Base-by-base conservation (phyloP, 1,140 invertebrate species). In the Lerema accius region DNA sequence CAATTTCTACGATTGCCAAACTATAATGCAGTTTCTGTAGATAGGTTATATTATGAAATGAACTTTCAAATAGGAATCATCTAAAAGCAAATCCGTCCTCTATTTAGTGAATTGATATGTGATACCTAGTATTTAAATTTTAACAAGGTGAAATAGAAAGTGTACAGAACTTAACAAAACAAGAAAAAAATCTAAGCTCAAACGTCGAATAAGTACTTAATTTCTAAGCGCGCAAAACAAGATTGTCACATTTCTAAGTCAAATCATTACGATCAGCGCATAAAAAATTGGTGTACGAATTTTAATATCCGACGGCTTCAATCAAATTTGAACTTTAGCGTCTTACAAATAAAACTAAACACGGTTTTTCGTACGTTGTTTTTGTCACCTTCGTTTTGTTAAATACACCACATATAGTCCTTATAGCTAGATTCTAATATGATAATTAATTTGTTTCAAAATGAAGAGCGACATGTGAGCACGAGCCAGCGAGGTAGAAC, bases 401-500 rank as follows among this genome's bases (percentile, higher is more conserved):
- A 37, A 37, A 37, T 37, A 37, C n/a, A n/a, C 35, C 35, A 37
- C 35, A 37, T 37, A 37, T 11, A 37, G 35, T 37, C 10, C 35
- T 37, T 37, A 37, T 11, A 37, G 35, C n/a, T n/a, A 37, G 11
- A 37, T 37, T 46, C 56, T 15, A 37, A 59, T 59, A 37, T 59
- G 56, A 39, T 59, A 59, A 59, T 59, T 45, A 59, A 59, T 59
- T 48, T 48, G 56, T 59, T 46, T 56, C 9, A 37, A 49, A 67
- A 67, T 62, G 32, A 43, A 62, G 19, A 35, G 23, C 23, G 65
- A 67, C 51, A 32, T 61, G 37, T 37, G 39, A 32, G 49, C 42
- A 50, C 43, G 51, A 43, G 7, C 16, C 53, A 61, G 14, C 51
- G 50, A 64, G 39, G 59, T 43, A 71, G 62, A 68, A 71, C 58